Conservation (phyloP, 2,888 invertebrate species). For the Papilio elwesi region DNA sequence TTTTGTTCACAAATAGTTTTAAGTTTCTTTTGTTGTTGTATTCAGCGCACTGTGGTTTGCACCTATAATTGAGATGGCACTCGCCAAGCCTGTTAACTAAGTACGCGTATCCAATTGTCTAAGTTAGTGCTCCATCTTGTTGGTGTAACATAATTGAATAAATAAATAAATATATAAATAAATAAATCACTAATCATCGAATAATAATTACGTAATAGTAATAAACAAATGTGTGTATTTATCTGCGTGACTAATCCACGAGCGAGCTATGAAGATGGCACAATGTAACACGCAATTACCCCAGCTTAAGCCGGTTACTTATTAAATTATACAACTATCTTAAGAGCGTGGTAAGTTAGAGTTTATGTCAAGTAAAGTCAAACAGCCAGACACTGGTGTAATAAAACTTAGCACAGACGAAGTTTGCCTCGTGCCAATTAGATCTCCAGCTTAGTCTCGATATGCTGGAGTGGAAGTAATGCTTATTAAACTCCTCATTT, state of each 20-base stretch:
- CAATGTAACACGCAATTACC: neutral
- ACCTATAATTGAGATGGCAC: too few relatives aligned
- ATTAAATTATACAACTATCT: conserved; percentile 27
- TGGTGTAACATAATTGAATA: too few relatives aligned
- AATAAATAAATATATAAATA: too few relatives aligned
- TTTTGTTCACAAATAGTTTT: too few relatives aligned
- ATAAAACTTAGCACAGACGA: conserved; percentile 14
- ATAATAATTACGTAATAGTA: too few relatives aligned
- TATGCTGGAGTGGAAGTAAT: neutral
- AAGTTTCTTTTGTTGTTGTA: too few relatives aligned
- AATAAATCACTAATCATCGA: too few relatives aligned
- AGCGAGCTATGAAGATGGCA: neutral
- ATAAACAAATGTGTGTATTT: too few relatives aligned
- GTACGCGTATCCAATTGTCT: too few relatives aligned
- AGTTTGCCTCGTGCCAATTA: conserved; percentile 11
- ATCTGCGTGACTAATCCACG: neutral
- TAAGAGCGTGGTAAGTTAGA: conserved; percentile 22
- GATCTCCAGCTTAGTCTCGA: conserved; percentile 1
- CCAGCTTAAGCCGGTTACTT: conserved; percentile 4
- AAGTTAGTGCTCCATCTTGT: too few relatives aligned
- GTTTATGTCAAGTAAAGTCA: conserved; percentile 21
- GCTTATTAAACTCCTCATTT: neutral
- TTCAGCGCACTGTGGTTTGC: too few relatives aligned
- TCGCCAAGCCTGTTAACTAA: too few relatives aligned
- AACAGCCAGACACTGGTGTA: conserved; percentile 17